phyloP scores from a whole-genome alignment of 2,888 invertebrate genomes.

The Tipula unca region DNA sequence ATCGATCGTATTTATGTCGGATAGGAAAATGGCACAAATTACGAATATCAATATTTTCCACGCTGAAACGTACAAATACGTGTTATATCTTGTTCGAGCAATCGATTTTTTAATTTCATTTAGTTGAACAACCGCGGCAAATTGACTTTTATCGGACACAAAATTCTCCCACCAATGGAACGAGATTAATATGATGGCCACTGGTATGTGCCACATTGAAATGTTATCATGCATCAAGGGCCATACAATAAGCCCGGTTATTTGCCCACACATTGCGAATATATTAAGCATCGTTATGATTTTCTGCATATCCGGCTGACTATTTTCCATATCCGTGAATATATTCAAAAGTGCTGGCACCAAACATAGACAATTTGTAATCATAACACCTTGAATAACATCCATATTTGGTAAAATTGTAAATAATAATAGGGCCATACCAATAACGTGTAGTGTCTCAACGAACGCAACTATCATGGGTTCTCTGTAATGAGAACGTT shows the following conservation, averaged over 20 bases:
- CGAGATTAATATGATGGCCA: slow-evolving; percentile 59
- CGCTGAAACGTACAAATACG: slow-evolving; percentile 61
- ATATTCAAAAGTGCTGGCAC: slow-evolving; percentile 57
- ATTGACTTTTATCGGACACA: slow-evolving; percentile 42
- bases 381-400: slow-evolving; percentile 71
- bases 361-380: slow-evolving; percentile 76
- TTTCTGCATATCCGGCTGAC: not conserved
- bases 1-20: slow-evolving; percentile 31
- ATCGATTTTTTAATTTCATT: not conserved
- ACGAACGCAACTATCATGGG: slow-evolving; percentile 52
- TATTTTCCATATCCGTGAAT: not conserved
- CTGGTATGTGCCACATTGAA: slow-evolving; percentile 52
- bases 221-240: slow-evolving; percentile 48
- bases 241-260: slow-evolving; percentile 60
- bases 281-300: slow-evolving; percentile 44
- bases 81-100: slow-evolving; percentile 56
- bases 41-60: slow-evolving; percentile 73
- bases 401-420: slow-evolving; percentile 71
- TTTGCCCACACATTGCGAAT: slow-evolving; percentile 54
- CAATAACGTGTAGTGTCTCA: slow-evolving; percentile 71
- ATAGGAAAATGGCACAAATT: slow-evolving; percentile 50
- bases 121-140: not conserved
- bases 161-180: slow-evolving; percentile 82
- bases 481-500: slow-evolving; percentile 47
- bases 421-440: slow-evolving; percentile 66